A percentile compares a stretch with the other conserved stretches of the same genome.
phyloP scores from a whole-genome alignment of 2,113 vertebrate genomes.

The Danionella cerebrum region DNA sequence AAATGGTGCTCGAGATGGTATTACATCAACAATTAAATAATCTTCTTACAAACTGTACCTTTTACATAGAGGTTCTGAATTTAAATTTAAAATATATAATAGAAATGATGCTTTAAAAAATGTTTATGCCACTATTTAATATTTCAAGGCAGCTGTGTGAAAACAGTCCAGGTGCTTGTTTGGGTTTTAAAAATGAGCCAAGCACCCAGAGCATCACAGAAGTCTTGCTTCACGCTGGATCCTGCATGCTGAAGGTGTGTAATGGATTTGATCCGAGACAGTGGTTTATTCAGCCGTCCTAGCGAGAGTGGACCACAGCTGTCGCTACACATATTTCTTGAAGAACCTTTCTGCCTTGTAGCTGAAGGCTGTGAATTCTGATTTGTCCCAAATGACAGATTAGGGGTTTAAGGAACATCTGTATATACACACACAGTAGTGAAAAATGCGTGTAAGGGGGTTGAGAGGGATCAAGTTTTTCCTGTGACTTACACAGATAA shows the following conservation, averaged over 20 bases:
- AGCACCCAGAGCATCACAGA: conserved; percentile 27
- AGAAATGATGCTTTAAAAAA: not conserved
- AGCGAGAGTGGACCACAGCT: conserved; percentile 61
- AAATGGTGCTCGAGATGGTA: too few species aligned
- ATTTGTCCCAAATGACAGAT: conserved; percentile 59
- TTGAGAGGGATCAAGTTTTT: conserved; percentile 28
- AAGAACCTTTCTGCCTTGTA: conserved; percentile 59
- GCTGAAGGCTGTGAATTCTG: conserved; percentile 52
- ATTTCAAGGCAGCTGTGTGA: not conserved
- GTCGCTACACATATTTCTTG: conserved; percentile 63
- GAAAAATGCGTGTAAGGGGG: conserved; percentile 8
- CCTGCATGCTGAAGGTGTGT: conserved; percentile 49
- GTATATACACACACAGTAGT: not conserved
- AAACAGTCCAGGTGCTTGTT: not conserved
- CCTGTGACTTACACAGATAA: conserved; percentile 23
- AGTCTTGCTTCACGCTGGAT: conserved; percentile 8
- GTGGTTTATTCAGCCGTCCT: conserved; percentile 51
- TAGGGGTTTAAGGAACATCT: conserved; percentile 36
- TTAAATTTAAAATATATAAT: too few species aligned
- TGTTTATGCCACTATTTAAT: not conserved
- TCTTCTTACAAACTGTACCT: too few species aligned
- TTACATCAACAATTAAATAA: too few species aligned
- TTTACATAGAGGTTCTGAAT: too few species aligned
- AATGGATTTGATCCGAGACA: conserved; percentile 61
- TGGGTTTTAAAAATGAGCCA: not conserved